These are phyloP conservation scores for Lasioglossum villosulum DNA, from an alignment of 2,888 invertebrate genomes.

Conservation along the genomic window DNA sequence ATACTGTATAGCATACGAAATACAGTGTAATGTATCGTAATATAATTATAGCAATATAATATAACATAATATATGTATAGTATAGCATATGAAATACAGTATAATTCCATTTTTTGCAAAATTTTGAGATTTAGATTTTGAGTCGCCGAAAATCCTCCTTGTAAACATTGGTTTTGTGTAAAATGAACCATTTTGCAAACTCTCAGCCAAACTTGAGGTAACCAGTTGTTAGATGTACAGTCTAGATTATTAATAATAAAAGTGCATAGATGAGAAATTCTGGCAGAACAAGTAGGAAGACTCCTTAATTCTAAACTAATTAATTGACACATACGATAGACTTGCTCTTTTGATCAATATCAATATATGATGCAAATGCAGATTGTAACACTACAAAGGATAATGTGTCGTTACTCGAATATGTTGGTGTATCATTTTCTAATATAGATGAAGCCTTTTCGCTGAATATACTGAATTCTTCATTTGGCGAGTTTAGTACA, in stretches of 20 bases:
- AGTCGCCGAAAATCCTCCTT: too few relatives aligned
- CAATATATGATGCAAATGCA: conserved; percentile 74
- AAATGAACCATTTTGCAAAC: too few relatives aligned
- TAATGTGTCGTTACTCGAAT: conserved; percentile 70
- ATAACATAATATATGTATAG: too few relatives aligned
- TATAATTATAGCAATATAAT: too few relatives aligned
- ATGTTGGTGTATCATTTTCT: conserved; percentile 65
- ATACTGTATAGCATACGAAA: too few relatives aligned
- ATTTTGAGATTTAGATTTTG: too few relatives aligned
- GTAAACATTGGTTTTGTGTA: too few relatives aligned
- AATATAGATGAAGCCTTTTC: conserved; percentile 74
- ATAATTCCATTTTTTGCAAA: too few relatives aligned
- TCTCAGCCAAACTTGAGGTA: too few relatives aligned
- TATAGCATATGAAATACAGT: too few relatives aligned
- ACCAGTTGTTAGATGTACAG: too few relatives aligned
- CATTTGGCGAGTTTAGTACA: background rate
- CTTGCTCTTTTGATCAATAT: conserved; percentile 75
- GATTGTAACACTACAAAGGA: conserved; percentile 79
- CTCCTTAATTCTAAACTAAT: background rate
- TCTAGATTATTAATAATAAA: background rate
- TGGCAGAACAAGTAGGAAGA: background rate
- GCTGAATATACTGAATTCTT: conserved; percentile 62
- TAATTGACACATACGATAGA: conserved; percentile 68
- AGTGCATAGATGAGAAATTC: background rate
- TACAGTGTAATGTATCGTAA: too few relatives aligned